Percentiles rank a stretch among this genome's conserved stretches.
Conservation (phyloP, 2,113 vertebrate genomes). For the Pelusios castaneus region DNA sequence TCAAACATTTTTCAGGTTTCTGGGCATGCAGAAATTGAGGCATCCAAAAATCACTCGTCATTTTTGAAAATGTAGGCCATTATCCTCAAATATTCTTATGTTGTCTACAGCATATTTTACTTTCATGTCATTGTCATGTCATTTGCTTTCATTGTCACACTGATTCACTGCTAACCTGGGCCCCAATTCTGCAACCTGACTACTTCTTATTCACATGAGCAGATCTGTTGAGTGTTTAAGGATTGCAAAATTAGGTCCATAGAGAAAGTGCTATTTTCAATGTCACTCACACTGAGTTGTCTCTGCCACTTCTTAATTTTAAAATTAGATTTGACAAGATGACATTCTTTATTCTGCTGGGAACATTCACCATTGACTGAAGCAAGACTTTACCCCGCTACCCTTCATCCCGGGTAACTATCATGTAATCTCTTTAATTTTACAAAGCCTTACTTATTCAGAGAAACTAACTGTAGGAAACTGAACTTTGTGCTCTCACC, state of each 20-base stretch:
- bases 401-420: neutral
- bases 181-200: neutral
- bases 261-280: slow-evolving; percentile 1
- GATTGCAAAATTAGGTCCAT: neutral
- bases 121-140: neutral
- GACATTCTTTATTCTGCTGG: neutral
- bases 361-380: neutral
- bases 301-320: neutral
- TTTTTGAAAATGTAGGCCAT: neutral
- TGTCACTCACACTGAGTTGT: neutral
- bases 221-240: neutral
- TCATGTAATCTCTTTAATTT: neutral
- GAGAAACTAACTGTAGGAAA: neutral
- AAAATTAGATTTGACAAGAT: slow-evolving; percentile 10
- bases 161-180: neutral
- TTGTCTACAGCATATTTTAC: neutral
- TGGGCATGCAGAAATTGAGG: neutral
- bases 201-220: neutral
- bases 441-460: slow-evolving; percentile 4
- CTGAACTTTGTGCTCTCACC: neutral
- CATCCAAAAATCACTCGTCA: neutral
- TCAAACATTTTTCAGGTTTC: neutral
- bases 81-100: neutral
- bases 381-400: too few species aligned
- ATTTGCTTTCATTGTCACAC: too few species aligned